These are phyloP conservation scores for Ruditapes philippinarum DNA, from an alignment of 1,140 invertebrate species.

Conservation along the genomic window DNA sequence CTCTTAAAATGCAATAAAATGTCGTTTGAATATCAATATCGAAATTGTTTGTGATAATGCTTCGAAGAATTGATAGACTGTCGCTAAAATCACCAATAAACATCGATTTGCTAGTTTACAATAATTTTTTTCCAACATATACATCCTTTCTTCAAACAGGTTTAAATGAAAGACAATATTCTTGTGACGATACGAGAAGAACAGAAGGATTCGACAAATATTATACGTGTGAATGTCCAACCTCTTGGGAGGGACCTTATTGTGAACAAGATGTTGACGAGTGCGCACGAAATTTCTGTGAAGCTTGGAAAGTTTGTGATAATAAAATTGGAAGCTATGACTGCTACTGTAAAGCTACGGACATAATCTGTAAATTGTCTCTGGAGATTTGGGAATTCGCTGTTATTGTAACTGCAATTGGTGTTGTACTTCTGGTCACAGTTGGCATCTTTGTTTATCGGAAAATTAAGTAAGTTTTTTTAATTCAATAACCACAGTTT, in stretches of 20 bases:
- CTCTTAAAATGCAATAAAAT: no score
- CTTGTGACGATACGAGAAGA: slow-evolving; percentile 4
- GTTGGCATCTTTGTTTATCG: neutral
- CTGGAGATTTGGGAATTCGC: slow-evolving; percentile 7
- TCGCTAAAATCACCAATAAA: no score
- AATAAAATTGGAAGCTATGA: slow-evolving; percentile 14
- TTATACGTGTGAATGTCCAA: neutral
- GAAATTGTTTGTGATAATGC: no score
- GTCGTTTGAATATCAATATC: no score
- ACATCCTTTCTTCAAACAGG: no score
- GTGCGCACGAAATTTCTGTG: neutral
- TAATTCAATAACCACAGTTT: no score
- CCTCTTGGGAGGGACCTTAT: neutral
- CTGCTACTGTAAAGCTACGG: slow-evolving; percentile 5
- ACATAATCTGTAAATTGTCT: slow-evolving; percentile 2
- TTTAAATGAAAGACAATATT: slow-evolving; percentile 8
- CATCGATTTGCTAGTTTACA: no score
- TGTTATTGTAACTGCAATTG: neutral
- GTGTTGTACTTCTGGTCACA: neutral
- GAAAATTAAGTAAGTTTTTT: neutral
- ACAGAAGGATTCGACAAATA: slow-evolving; percentile 15
- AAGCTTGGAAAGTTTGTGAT: neutral
- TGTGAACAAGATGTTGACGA: slow-evolving; percentile 40
- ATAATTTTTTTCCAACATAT: no score
- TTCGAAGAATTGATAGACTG: no score